These are phyloP conservation scores for Pristionchus entomophagus DNA, from an alignment of 2,888 invertebrate genomes.

Conservation along the genomic window DNA sequence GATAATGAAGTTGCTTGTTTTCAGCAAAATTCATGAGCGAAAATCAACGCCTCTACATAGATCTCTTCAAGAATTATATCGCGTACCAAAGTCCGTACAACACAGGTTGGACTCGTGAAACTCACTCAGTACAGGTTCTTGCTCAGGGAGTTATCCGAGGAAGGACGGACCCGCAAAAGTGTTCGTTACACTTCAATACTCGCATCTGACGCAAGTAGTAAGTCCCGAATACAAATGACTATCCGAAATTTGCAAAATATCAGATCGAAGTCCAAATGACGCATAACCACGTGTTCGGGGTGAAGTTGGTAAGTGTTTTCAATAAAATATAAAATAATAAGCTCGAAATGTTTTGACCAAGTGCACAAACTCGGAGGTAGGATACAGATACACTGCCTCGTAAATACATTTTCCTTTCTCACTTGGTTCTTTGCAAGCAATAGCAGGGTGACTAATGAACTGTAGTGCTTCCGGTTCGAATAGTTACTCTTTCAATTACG, in stretches of 20 bases:
- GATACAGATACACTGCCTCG: too few species aligned
- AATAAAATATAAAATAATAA: neutral
- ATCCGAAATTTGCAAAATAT: too few species aligned
- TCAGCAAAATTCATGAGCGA: neutral
- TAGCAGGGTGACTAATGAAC: too few species aligned
- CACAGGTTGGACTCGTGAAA: neutral
- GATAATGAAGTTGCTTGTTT: neutral
- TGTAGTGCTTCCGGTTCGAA: too few species aligned
- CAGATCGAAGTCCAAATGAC: conserved; percentile 19
- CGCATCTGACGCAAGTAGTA: conserved; percentile 23
- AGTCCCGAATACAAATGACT: too few species aligned
- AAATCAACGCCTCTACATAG: neutral
- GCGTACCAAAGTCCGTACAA: neutral
- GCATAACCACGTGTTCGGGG: neutral
- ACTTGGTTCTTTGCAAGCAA: too few species aligned
- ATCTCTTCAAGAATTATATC: neutral
- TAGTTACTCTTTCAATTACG: too few species aligned
- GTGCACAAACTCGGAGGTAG: too few species aligned
- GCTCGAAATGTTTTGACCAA: neutral
- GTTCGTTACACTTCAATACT: neutral
- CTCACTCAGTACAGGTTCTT: neutral
- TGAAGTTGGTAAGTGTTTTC: neutral
- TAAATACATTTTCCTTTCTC: too few species aligned
- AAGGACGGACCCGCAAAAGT: neutral
- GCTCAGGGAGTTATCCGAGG: too few species aligned